Conservation (phyloP, 2,113 vertebrate genomes). For the Heterotilapia buettikoferi region DNA sequence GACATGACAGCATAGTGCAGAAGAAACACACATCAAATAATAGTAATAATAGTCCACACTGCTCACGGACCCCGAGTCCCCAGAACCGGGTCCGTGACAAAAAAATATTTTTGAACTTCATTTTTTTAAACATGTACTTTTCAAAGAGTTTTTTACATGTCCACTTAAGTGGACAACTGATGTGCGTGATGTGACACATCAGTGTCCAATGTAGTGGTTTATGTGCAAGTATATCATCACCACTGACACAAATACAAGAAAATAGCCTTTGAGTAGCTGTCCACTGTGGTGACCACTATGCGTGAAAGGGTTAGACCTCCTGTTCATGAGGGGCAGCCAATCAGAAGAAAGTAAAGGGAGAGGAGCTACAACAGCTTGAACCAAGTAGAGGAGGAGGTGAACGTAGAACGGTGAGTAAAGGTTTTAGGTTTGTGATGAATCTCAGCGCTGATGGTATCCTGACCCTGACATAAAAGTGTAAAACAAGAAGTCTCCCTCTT, state of each 20-base stretch:
- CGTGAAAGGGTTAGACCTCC: not conserved
- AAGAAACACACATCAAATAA: no score
- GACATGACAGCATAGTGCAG: no score
- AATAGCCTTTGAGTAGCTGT: not conserved
- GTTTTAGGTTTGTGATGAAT: not conserved
- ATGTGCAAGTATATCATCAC: not conserved
- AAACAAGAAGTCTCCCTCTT: not conserved
- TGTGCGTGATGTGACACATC: not conserved
- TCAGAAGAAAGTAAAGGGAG: not conserved
- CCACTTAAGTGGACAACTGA: not conserved
- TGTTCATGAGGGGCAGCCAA: not conserved
- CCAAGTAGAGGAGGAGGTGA: not conserved
- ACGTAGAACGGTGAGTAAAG: accelerated
- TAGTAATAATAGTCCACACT: no score
- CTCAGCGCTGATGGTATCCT: not conserved
- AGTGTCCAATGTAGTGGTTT: not conserved
- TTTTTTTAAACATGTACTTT: not conserved
- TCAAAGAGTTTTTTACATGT: not conserved
- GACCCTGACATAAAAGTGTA: not conserved
- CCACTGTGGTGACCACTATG: not conserved
- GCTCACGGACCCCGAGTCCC: no score
- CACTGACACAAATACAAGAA: not conserved
- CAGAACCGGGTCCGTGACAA: no score
- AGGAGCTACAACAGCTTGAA: not conserved
- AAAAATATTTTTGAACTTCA: no score